Conservation (phyloP, 2,888 invertebrate genomes). For the Lamellibrachia columna region DNA sequence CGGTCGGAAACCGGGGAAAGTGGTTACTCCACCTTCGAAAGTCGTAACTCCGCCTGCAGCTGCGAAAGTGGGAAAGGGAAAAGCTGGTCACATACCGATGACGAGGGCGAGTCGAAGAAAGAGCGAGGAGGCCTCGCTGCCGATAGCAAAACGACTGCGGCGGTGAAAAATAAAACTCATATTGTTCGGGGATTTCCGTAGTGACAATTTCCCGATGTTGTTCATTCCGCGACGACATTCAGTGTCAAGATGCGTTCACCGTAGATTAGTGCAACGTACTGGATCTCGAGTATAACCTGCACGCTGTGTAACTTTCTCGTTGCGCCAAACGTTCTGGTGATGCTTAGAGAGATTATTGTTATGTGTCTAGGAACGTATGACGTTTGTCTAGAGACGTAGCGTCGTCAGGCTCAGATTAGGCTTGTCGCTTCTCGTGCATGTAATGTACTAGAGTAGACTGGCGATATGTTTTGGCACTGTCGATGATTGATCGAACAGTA, state of each 20-base stretch:
- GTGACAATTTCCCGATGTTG: neutral
- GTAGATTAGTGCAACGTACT: neutral
- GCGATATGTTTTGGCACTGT: neutral
- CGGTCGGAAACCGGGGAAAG: neutral
- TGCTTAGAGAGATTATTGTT: neutral
- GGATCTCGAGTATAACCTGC: neutral
- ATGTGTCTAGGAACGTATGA: neutral
- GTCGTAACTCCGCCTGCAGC: neutral
- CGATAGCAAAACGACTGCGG: constrained; percentile 35
- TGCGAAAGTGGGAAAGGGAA: neutral
- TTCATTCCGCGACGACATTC: neutral
- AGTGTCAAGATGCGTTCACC: neutral
- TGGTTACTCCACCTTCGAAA: neutral
- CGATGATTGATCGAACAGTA: neutral
- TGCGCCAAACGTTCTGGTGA: too few species aligned
- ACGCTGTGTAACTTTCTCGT: neutral
- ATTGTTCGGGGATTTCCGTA: neutral
- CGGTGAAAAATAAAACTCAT: neutral
- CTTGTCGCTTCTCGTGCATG: neutral
- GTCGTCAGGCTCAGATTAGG: neutral
- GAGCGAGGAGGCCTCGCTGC: constrained; percentile 34
- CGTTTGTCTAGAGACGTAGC: neutral
- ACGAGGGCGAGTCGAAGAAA: constrained; percentile 30
- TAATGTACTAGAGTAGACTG: neutral
- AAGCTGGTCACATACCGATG: constrained; percentile 25